phyloP scores from a whole-genome alignment of 2,113 vertebrate species.

The Campylorhamphus procurvoides region DNA sequence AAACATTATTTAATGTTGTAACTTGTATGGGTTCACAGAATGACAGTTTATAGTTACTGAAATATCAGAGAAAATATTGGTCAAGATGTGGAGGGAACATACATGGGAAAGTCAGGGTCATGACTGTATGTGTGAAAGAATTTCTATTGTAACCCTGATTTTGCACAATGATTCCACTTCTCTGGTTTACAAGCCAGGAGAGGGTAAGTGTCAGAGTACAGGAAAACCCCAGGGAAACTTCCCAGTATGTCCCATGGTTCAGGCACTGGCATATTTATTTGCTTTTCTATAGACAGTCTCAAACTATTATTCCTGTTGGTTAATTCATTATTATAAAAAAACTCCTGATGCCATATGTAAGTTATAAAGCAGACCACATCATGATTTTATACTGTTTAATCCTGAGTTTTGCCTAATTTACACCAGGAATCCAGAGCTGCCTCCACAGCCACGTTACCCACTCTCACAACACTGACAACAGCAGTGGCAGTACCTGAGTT shows the following conservation, averaged over 20 bases:
- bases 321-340: not conserved
- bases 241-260: not conserved
- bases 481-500: not conserved
- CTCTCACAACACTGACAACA: not conserved
- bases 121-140: not conserved
- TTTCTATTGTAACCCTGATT: not conserved
- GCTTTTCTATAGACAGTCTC: not conserved
- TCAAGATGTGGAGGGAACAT: not conserved
- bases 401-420: not conserved
- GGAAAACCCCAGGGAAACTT: not conserved
- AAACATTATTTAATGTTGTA: conserved; percentile 32
- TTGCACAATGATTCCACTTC: not conserved
- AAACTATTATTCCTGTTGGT: not conserved
- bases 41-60: not conserved
- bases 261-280: not conserved
- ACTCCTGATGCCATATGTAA: not conserved
- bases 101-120: not conserved
- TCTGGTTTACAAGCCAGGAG: not conserved
- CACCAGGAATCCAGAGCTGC: not conserved
- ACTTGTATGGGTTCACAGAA: conserved; percentile 38
- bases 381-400: not conserved
- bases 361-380: not conserved
- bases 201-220: not conserved
- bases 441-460: not conserved
- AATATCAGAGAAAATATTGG: conserved; percentile 37